Conservation (phyloP, 2,888 invertebrate genomes). For the Polia nebulosa region DNA sequence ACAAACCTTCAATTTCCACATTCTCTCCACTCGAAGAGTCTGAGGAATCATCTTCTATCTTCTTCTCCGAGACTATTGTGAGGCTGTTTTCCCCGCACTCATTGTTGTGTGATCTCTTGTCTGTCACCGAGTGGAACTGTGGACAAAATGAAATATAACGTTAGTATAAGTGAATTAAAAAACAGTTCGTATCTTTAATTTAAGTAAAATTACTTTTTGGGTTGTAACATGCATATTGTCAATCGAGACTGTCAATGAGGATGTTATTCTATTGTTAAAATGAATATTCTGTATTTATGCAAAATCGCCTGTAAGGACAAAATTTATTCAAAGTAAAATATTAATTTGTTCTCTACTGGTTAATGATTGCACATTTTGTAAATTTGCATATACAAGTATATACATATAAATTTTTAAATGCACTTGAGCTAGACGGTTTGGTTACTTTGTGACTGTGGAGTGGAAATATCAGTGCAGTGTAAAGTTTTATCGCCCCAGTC, state of each 20-base stretch:
- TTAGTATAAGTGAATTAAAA: no score
- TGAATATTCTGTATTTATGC: background rate
- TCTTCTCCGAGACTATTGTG: constrained; percentile 87
- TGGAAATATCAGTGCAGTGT: background rate
- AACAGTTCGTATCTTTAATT: no score
- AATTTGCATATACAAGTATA: no score
- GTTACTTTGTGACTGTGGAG: background rate
- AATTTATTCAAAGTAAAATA: background rate
- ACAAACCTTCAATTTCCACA: constrained; percentile 87
- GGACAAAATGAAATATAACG: constrained; percentile 61
- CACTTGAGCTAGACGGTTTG: background rate
- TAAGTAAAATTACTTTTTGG: no score
- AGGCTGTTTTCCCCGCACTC: constrained; percentile 87
- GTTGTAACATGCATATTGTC: no score
- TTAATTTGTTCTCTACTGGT: no score
- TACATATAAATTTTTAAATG: no score
- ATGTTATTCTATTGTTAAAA: background rate
- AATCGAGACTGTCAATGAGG: background rate
- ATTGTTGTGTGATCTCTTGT: constrained; percentile 84
- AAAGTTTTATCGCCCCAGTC: background rate
- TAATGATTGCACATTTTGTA: no score
- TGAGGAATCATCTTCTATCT: constrained; percentile 87
- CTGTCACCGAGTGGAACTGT: constrained; percentile 88
- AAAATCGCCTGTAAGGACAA: background rate
- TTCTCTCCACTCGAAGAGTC: constrained; percentile 87